Evolutionary conservation across 1,140 invertebrate genomes (phyloP), one percentile per base, ranked within the genome.

Genomic region (Lepidurus arcticus): DNA sequence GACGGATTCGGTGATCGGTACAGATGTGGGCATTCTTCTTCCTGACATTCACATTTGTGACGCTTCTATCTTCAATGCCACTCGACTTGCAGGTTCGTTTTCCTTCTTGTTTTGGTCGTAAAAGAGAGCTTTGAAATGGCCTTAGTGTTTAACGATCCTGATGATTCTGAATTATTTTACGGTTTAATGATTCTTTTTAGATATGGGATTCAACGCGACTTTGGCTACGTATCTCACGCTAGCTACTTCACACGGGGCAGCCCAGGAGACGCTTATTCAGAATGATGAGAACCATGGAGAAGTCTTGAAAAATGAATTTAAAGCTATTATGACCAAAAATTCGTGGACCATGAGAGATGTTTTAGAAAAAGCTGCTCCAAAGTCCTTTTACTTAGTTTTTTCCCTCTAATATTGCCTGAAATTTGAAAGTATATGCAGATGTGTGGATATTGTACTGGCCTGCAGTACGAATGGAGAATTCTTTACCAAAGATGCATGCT

Each of bases 11-110:
- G 53, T 9, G 13, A 65, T 21, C 4, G 21, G 13, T 13, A 65
- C 53, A 4, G 53, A 16, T 0, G 21, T 21, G 1, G 53, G 53
- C 21, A 65, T 65, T 13, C 53, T 65, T 65, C 21, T 65, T 7
- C 53, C 53, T n/a, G 53, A 65, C 13, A 65, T 65, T 65, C 53
- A 65, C 21, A 65, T 65, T 21, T 65, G 53, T 21, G 53, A 65
- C 21, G 16, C 53, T 11, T 65, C 53, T 16, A 65, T 65, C 21
- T 65, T 65, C 53, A 65, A 21, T 16, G 53, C 53, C 16, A 65
- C 6, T 7, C 16, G 13, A 65, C 53, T 65, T 11, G 5, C 16
- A 65, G 8, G 53, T 65, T 4, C 5, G 53, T n/a, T 65, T 16
- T 65, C 9, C 34, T 34, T 34, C 24, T 34, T 34, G 2, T 34